Conservation (phyloP, 2,888 invertebrate species). For the Onthophagus sagittarius region DNA sequence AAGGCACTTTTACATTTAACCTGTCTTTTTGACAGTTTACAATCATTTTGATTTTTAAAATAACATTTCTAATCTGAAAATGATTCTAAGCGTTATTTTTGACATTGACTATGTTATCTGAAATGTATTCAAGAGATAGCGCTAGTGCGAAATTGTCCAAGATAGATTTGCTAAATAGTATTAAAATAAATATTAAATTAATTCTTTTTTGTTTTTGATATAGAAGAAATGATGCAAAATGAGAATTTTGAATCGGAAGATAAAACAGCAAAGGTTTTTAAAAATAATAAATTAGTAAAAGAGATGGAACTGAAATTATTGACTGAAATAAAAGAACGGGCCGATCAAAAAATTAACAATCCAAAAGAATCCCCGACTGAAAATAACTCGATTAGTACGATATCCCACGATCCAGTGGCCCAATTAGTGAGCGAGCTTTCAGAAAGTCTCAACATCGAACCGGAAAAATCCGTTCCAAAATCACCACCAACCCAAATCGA, state of each 20-base stretch:
- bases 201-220: slow-evolving; percentile 11
- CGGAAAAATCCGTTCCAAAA: slow-evolving; percentile 38
- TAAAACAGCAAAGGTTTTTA: slow-evolving; percentile 46
- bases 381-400: slow-evolving; percentile 44
- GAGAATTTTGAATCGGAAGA: slow-evolving; percentile 37
- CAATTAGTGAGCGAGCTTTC: slow-evolving; percentile 81
- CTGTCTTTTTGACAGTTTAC: too few species aligned
- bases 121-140: too few species aligned
- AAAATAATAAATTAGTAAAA: slow-evolving; percentile 63
- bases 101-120: too few species aligned
- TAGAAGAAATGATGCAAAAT: slow-evolving; percentile 23
- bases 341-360: slow-evolving; percentile 61
- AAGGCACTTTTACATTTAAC: too few species aligned
- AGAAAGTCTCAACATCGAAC: slow-evolving; percentile 72
- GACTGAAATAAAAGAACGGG: slow-evolving; percentile 78
- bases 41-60: too few species aligned
- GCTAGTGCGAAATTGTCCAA: too few species aligned
- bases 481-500: slow-evolving; percentile 24
- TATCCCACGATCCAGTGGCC: slow-evolving; percentile 69
- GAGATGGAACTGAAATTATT: slow-evolving; percentile 81
- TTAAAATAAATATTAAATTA: neutral
- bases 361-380: slow-evolving; percentile 54
- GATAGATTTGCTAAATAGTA: too few species aligned
- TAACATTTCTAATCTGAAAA: too few species aligned
- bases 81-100: too few species aligned